Base-by-base conservation (phyloP, 2,888 invertebrate genomes). In the Polietes domitor region DNA sequence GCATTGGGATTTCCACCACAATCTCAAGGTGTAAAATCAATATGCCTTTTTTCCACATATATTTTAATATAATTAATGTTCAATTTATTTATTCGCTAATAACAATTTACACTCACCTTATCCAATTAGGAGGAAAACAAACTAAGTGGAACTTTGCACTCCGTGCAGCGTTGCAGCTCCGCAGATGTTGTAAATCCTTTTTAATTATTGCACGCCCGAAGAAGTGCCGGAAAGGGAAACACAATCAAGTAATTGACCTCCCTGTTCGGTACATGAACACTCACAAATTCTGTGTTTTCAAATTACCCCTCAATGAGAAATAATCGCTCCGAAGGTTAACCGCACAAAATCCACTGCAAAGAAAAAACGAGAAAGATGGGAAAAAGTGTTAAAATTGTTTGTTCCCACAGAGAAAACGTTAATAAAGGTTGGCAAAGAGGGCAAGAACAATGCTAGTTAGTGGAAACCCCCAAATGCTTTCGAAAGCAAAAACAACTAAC, bases 321-420 rank as follows among this genome's bases (percentile, higher is more conserved):
- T 80, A 43, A 70, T 43, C 50, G 17, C 32, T 55, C 10, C 26
- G 63, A 73, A 53, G 73, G 50, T 77, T 77, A 63, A 77, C 70
- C 80, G 41, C 80, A 77, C 53, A 37, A 58, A 58, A 58, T 63
- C 37, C 70, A 70, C 83, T 83, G 70, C 32, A 83, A 83, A 55
- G 5, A 77, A 83, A 53, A 53, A 47, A n/a, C n/a, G n/a, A 68
- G 21, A 50, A 41, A 12, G n/a, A n/a, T n/a, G n/a, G n/a, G n/a
- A 26, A 72, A 74, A 0, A 71, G 19, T 53, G 21, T 53, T 19
- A 53, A 21, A 21, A 53, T 21, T 53, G n/a, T n/a, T n/a, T n/a
- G n/a, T 15, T 53, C 17, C 19, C 5, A 50, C 19, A 19, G 17
- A 50, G 17, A 50, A 50, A 17, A n/a, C 50, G 21, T 53, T 53